Conservation (phyloP, 2,113 vertebrate genomes). For the Lasiurus borealis region DNA sequence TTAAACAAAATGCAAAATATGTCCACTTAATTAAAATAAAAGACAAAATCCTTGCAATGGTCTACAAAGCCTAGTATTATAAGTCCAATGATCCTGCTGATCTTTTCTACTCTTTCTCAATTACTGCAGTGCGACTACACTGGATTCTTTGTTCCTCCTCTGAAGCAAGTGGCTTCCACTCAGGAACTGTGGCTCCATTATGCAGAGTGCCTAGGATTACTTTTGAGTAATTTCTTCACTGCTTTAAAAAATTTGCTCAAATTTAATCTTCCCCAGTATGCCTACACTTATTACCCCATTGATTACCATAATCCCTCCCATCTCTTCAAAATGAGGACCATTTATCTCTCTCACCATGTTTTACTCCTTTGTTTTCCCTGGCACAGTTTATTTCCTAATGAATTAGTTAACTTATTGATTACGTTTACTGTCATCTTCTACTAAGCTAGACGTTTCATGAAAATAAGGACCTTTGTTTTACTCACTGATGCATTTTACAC, state of each 20-base stretch:
- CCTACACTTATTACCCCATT: neutral
- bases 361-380: neutral
- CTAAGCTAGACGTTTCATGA: neutral
- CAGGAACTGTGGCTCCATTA: neutral
- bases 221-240: neutral
- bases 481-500: neutral
- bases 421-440: neutral
- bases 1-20: neutral
- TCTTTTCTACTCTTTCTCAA: neutral
- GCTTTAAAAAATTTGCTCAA: neutral
- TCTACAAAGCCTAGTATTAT: neutral
- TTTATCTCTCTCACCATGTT: neutral
- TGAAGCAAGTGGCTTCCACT: neutral
- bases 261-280: neutral
- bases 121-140: neutral
- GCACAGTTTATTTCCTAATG: neutral
- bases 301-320: neutral
- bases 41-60: neutral
- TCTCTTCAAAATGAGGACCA: neutral
- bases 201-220: neutral
- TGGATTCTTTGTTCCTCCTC: neutral
- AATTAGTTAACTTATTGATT: neutral
- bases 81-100: too few species aligned
- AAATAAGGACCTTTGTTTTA: neutral
- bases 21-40: neutral